Percentiles rank a stretch among this genome's conserved stretches.
Conservation (phyloP, 53 echinoderm and acorn worm genomes). For the Mesocentrotus franciscanus region DNA sequence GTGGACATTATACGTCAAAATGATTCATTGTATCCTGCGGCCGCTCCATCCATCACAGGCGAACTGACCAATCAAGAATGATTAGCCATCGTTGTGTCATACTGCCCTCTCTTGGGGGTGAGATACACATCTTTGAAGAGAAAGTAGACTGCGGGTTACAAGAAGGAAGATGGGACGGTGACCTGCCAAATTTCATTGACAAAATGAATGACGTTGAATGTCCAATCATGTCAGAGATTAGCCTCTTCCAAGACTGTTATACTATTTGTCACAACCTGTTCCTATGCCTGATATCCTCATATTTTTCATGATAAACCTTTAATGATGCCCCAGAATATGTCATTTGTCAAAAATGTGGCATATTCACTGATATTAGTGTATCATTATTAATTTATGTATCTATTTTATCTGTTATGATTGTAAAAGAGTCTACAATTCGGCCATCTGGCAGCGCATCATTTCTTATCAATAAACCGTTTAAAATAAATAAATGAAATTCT, state of each 20-base stretch:
- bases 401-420: too few species aligned
- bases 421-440: too few species aligned
- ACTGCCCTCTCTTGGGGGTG: conserved; percentile 17
- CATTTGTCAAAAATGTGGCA: too few species aligned
- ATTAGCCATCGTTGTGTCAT: background rate
- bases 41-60: background rate
- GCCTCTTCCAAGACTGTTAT: background rate
- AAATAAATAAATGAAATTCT: too few species aligned
- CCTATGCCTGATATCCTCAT: too few species aligned
- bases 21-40: background rate
- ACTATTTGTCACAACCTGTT: too few species aligned
- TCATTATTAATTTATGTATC: too few species aligned
- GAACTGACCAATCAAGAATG: conserved; percentile 6
- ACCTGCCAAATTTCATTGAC: conserved; percentile 19
- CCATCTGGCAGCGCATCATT: too few species aligned
- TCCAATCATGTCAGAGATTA: background rate
- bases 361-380: too few species aligned
- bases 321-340: too few species aligned
- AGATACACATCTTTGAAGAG: background rate
- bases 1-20: background rate
- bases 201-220: background rate
- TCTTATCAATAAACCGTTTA: too few species aligned
- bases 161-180: background rate
- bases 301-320: too few species aligned
- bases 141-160: background rate